Base-by-base conservation (phyloP, 2,797 vertebrate species). In the Lepilemur septentrionalis region DNA sequence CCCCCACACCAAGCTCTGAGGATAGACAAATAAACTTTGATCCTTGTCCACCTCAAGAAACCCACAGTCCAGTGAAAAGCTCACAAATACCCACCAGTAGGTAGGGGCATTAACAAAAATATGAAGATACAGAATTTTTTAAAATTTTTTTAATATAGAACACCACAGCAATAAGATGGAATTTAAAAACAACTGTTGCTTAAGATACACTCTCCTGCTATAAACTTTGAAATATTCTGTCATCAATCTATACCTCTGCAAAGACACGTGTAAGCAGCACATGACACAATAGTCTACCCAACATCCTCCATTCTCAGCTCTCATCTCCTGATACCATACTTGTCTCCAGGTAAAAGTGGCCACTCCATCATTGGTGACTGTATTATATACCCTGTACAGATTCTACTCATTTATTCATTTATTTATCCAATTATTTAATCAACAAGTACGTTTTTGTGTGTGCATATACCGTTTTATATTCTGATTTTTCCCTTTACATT, bases 131-230 rank as follows among this genome's bases (percentile, higher is more conserved):
- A 81, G 80, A 88, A 93, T 28, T 57, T 59, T 43, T 69, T 15
- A 46, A 81, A 93, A 63, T 38, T 76, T 84, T 76, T 48, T 69
- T 89, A 84, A 80, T 43, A 70, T 84, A 79, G 1, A 95, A 93
- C 67, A 15, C 5, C 48, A 61, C 23, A 83, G n/a, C 41, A 86
- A 12, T 86, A 88, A 30, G 12, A 73, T 73, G 17, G 5, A 18
- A 94, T 59, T 94, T 87, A 35, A 96, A 94, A 96, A 4, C 28
- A 95, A 32, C 30, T n/a, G n/a, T 84, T 92, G 32, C 70, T 82
- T 79, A 88, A 92, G 59, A 87, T 23, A 81, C 18, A 84, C 0
- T 59, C 35, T 67, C 52, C 43, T 79, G 23, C 30, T 52, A 88
- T 48, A 76, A 93, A 78, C 32, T 70, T 48, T 91, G 52, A 35